Evolutionary conservation across 30 jellyfish, hydroid and myxozoan genomes (phyloP), one percentile per base, ranked within the genome.

Genomic region (Chironex yamaguchii): DNA sequence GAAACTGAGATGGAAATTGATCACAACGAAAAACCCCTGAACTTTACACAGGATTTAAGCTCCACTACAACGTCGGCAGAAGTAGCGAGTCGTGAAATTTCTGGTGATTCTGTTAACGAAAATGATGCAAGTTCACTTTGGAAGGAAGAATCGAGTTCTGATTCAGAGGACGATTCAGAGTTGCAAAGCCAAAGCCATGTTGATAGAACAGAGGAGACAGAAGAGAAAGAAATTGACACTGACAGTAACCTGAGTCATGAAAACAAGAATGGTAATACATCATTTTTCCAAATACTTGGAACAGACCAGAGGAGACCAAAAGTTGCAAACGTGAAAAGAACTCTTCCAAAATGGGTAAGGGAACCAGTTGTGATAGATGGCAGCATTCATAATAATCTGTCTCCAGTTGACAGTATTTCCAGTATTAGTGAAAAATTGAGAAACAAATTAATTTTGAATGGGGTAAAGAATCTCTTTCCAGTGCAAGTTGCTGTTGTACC

Each of bases 341-440:
- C 67, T 17, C 49, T 92, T 1, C 98, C 98, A 69, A 87, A 71
- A 75, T 92, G 98, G 98, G 76, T 92, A 51, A 85, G 89, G 22
- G 92, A 92, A 75, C 96, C 97, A 0, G 53, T 31, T 27, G 73
- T 65, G 30, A 67, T 89, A 49, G 17, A 29, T 11, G 85, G 96
- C n/a, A 88, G 74, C 26, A 76, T 65, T 20, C 52, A 66, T 11
- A 48, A 14, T 3, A 85, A 54, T 14, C 50, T 67, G n/a, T 6
- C 67, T 13, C 49, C 76, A 27, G 20, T 68, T 2, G 89, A 93
- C 0, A 71, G 51, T 4, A 69, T 77, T 0, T 36, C 49, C 34
- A 79, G 21, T 63, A 24, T 93, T 33, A 31, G 81, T 35, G 89
- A 48, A 1, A 42, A 33, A 27, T 52, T 85, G 32, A 68, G 52